phyloP scores from a whole-genome alignment of 2,888 invertebrate genomes.

The Anorthoa munda region DNA sequence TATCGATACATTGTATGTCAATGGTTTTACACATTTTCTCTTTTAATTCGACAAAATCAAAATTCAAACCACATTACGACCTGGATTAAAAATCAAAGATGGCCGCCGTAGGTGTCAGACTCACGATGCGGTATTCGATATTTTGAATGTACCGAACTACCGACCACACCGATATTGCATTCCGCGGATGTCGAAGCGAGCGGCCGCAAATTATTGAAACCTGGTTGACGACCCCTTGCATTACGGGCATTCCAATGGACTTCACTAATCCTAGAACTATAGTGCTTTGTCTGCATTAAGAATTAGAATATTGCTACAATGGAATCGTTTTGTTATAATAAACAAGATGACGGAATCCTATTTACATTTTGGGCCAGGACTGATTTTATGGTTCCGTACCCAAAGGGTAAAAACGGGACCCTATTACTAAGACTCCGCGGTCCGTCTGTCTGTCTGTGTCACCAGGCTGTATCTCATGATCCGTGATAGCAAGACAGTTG shows the following conservation, averaged over 20 bases:
- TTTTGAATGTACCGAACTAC: slow-evolving; percentile 56
- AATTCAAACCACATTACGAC: slow-evolving; percentile 13
- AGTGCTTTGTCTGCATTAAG: slow-evolving; percentile 1
- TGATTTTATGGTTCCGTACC: no score
- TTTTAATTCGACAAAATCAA: not conserved
- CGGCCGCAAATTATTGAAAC: slow-evolving; percentile 64
- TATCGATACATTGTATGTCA: not conserved
- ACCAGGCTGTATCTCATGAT: no score
- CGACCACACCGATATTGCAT: slow-evolving; percentile 58
- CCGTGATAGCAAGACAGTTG: no score
- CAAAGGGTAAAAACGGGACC: no score
- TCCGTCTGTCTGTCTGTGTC: no score
- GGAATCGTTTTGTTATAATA: not conserved
- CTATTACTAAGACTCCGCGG: no score
- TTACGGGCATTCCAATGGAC: slow-evolving; percentile 53
- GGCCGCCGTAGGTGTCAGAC: slow-evolving; percentile 29
- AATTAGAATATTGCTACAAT: not conserved
- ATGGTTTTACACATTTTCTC: not conserved
- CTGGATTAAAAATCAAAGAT: slow-evolving; percentile 32
- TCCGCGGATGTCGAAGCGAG: slow-evolving; percentile 50
- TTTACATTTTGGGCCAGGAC: no score
- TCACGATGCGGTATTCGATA: slow-evolving; percentile 44
- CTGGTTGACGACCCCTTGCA: slow-evolving; percentile 52
- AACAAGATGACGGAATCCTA: not conserved
- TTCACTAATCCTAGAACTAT: slow-evolving; percentile 39